A percentile compares a stretch with the other conserved stretches of the same genome.
Evolutionary conservation across 1,140 invertebrate species (phyloP).

Genomic region (Zaprionus kolodkinae): DNA sequence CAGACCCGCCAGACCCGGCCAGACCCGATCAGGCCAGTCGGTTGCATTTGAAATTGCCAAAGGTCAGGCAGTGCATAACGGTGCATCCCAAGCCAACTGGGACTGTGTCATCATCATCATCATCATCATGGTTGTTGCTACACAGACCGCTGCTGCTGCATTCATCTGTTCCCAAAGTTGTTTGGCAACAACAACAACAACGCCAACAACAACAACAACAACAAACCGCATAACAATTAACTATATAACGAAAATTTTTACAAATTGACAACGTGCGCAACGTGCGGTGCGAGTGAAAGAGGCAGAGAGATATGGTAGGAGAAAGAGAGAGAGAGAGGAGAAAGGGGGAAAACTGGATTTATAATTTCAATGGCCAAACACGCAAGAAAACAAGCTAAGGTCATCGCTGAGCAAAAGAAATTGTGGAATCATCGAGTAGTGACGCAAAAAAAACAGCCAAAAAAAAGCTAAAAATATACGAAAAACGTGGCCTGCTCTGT

Average conservation of each 20-base stretch:
- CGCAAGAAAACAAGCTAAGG: conserved; percentile 81
- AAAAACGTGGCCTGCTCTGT: conserved; percentile 31
- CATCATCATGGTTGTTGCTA: conserved; percentile 42
- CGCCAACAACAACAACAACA: conserved; percentile 73
- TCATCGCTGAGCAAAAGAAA: conserved; percentile 74
- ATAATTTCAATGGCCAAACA: conserved; percentile 68
- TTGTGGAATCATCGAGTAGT: conserved; percentile 53
- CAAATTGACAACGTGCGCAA: conserved; percentile 62
- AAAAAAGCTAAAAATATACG: conserved; percentile 10
- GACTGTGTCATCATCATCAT: conserved; percentile 1
- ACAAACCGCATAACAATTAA: conserved; percentile 63
- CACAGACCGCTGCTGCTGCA: conserved; percentile 35
- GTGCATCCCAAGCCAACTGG: conserved; percentile 44
- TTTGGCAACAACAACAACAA: conserved; percentile 70
- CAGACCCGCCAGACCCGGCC: not conserved
- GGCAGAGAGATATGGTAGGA: conserved; percentile 59
- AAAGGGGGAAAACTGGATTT: conserved; percentile 30
- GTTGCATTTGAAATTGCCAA: conserved; percentile 75
- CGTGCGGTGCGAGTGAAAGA: conserved; percentile 66
- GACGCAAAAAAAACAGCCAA: not conserved
- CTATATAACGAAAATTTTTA: conserved; percentile 77
- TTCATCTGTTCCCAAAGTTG: conserved; percentile 53
- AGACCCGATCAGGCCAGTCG: conserved; percentile 20
- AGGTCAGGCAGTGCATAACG: conserved; percentile 57
- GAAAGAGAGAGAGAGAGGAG: conserved; percentile 18